Evolutionary conservation across 1,140 invertebrate genomes (phyloP).

Genomic region (Sipha flava): DNA sequence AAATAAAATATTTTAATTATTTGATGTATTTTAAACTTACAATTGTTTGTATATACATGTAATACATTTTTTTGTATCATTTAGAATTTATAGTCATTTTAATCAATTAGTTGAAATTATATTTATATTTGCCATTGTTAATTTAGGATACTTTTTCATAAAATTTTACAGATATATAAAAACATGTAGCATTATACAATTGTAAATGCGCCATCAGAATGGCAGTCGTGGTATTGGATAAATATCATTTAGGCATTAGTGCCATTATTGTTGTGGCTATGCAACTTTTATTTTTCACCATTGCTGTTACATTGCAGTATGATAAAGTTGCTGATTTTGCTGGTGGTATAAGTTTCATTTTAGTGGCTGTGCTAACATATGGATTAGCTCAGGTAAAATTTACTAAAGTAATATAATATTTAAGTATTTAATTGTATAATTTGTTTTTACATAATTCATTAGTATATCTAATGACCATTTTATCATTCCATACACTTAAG

Average conservation of each 20-base stretch:
- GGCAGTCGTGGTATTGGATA: constrained; percentile 50
- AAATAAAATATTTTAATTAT: too few relatives aligned
- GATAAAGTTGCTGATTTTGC: constrained; percentile 89
- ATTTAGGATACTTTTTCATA: neutral
- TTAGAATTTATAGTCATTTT: too few relatives aligned
- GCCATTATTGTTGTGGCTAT: constrained; percentile 77
- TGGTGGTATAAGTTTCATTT: constrained; percentile 83
- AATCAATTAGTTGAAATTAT: too few relatives aligned
- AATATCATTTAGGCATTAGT: constrained; percentile 77
- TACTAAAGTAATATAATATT: neutral
- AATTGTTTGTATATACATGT: too few relatives aligned
- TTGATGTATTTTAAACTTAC: too few relatives aligned
- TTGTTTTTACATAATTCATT: too few relatives aligned
- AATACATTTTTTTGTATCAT: too few relatives aligned
- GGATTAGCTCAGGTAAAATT: constrained; percentile 65
- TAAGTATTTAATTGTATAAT: too few relatives aligned
- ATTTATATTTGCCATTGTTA: too few relatives aligned
- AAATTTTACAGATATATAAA: neutral
- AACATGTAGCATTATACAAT: neutral
- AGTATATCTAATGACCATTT: too few relatives aligned
- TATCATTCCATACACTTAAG: too few relatives aligned
- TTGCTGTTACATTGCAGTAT: constrained; percentile 75
- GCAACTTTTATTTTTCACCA: constrained; percentile 79
- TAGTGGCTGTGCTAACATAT: constrained; percentile 77
- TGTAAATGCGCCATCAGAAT: neutral